Conservation (phyloP, 2,888 invertebrate species). For the Nemapogon koenigi region DNA sequence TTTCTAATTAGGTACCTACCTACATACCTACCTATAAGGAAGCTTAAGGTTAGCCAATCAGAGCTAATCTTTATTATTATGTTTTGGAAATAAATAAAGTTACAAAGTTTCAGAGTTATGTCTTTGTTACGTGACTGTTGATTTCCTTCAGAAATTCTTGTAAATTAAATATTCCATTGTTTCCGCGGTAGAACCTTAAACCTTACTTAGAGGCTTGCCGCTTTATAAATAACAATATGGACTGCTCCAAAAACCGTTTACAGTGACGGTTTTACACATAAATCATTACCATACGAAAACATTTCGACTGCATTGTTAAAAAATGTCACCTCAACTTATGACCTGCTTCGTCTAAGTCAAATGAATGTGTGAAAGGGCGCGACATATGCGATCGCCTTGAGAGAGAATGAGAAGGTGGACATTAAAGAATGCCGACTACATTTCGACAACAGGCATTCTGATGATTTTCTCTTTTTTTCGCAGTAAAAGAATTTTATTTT, state of each 20-base stretch:
- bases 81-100: too few species aligned
- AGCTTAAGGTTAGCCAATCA: too few species aligned
- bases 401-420: conserved; percentile 31
- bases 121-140: too few species aligned
- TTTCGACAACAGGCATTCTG: conserved; percentile 10
- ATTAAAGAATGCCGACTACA: conserved; percentile 47
- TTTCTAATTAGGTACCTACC: too few species aligned
- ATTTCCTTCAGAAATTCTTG: too few species aligned
- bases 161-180: conserved; percentile 37
- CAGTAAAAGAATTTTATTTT: too few species aligned
- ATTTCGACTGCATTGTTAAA: conserved; percentile 58
- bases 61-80: too few species aligned
- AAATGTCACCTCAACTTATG: conserved; percentile 62
- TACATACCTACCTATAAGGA: too few species aligned
- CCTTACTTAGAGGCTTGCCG: conserved; percentile 34
- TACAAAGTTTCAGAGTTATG: too few species aligned
- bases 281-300: conserved; percentile 64
- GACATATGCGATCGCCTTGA: conserved; percentile 26
- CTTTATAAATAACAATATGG: conserved; percentile 38
- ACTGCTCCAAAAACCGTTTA: conserved; percentile 38
- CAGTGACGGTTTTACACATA: conserved; percentile 53
- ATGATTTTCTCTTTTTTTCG: conserved; percentile 6
- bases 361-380: conserved; percentile 44
- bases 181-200: conserved; percentile 31
- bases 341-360: conserved; percentile 56